These are phyloP conservation scores for Pristionchus mayeri DNA, from an alignment of 2,888 invertebrate species.

Conservation along the genomic window DNA sequence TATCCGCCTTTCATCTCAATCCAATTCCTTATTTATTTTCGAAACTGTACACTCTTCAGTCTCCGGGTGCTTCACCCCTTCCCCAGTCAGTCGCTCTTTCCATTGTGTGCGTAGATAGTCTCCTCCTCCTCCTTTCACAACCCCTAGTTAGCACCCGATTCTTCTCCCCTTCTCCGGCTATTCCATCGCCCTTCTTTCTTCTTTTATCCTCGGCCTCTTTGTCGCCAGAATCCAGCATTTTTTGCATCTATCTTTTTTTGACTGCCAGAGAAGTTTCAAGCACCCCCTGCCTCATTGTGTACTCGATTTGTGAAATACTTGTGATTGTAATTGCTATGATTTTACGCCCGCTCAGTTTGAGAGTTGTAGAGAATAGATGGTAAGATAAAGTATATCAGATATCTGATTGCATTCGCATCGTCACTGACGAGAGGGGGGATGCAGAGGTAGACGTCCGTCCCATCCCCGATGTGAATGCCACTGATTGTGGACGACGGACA, in stretches of 20 bases:
- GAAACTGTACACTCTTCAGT: background rate
- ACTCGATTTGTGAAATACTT: slow-evolving; percentile 17
- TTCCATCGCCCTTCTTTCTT: background rate
- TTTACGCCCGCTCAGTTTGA: slow-evolving; percentile 10
- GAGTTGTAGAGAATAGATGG: slow-evolving; percentile 34
- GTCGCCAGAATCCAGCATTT: background rate
- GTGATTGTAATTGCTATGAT: background rate
- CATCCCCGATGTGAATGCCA: slow-evolving; percentile 34
- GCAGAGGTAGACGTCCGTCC: background rate
- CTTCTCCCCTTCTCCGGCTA: background rate
- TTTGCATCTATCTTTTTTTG: background rate
- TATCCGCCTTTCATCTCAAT: slow-evolving; percentile 9
- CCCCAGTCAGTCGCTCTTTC: background rate
- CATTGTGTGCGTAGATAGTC: slow-evolving; percentile 16
- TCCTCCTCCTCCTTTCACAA: background rate
- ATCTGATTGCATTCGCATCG: no score
- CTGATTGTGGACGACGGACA: slow-evolving; percentile 30
- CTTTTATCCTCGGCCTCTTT: background rate
- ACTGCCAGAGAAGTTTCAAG: background rate
- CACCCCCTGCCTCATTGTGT: background rate
- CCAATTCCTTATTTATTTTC: slow-evolving; percentile 12
- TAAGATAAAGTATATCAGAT: slow-evolving; percentile 31
- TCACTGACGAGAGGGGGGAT: no score
- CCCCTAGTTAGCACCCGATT: slow-evolving; percentile 39
- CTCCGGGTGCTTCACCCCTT: background rate